These are phyloP conservation scores for Lacerta bilineata DNA, from an alignment of 2,797 vertebrate species.

Conservation along the genomic window DNA sequence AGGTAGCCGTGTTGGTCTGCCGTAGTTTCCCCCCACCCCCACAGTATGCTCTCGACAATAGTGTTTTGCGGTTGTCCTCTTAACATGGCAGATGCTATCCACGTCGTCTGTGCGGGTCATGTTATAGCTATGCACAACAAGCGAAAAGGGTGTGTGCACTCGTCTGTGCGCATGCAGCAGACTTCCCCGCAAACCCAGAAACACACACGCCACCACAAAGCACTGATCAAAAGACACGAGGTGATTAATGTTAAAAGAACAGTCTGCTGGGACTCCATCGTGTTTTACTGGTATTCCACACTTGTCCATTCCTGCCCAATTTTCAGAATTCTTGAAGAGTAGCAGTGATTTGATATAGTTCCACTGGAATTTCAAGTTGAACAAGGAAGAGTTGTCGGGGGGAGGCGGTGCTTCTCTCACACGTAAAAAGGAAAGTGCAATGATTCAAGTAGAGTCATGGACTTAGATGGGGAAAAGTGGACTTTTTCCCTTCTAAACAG, in stretches of 20 bases:
- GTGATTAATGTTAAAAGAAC: conserved; percentile 11
- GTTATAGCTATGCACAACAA: not conserved
- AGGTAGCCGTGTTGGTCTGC: too few species aligned
- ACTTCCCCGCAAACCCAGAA: not conserved
- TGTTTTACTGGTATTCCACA: conserved; percentile 17
- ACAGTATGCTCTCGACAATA: too few species aligned
- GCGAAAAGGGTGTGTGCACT: not conserved
- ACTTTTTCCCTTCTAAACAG: not conserved
- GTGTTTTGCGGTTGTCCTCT: too few species aligned
- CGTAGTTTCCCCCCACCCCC: too few species aligned
- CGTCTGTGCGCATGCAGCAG: not conserved
- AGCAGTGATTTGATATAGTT: not conserved
- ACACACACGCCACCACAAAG: not conserved
- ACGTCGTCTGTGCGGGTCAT: too few species aligned
- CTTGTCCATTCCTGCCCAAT: conserved; percentile 33
- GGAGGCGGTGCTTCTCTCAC: not conserved
- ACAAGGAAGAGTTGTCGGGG: not conserved
- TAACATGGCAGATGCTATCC: too few species aligned
- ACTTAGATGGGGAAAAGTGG: not conserved
- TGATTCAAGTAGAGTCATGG: not conserved
- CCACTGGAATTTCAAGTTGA: not conserved
- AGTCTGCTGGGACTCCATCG: not conserved
- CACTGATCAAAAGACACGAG: not conserved
- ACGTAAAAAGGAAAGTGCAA: not conserved
- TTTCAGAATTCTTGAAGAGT: conserved; percentile 10